These are phyloP conservation scores for Acrobasis repandana DNA, from an alignment of 2,888 invertebrate species.

Conservation along the genomic window DNA sequence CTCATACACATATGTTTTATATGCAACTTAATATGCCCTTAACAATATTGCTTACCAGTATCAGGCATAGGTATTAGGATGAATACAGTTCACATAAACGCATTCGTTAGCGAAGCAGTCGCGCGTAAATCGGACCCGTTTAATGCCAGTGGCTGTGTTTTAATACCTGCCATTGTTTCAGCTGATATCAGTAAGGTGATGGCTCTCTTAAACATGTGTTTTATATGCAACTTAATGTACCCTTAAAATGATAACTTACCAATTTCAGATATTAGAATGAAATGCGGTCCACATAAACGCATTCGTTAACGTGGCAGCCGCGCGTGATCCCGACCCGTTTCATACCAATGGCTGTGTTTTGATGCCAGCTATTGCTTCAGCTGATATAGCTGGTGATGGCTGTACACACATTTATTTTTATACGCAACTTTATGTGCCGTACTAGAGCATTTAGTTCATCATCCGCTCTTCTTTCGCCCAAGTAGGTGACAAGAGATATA, in stretches of 20 bases:
- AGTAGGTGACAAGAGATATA: too few species aligned
- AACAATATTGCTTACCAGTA: not conserved
- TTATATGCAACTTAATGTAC: too few species aligned
- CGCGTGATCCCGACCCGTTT: slow-evolving; percentile 28
- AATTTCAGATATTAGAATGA: not conserved
- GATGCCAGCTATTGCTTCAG: not conserved
- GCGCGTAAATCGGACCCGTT: slow-evolving; percentile 7
- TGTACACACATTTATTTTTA: too few species aligned
- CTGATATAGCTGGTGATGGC: not conserved
- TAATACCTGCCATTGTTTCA: not conserved
- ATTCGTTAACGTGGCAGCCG: slow-evolving; percentile 26
- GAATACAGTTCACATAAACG: not conserved
- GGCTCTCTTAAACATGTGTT: too few species aligned
- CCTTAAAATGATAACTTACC: too few species aligned
- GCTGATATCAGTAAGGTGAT: too few species aligned
- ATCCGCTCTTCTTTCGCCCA: too few species aligned
- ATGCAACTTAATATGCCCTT: too few species aligned
- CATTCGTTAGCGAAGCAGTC: slow-evolving; percentile 25
- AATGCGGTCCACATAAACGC: not conserved
- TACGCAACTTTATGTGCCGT: too few species aligned
- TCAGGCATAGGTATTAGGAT: not conserved
- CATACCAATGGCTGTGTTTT: slow-evolving; percentile 21
- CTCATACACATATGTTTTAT: too few species aligned
- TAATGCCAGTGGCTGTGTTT: slow-evolving; percentile 1
- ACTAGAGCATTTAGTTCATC: too few species aligned